Conservation (phyloP, 2,113 vertebrate genomes). For the Actenoides lindsayi region DNA sequence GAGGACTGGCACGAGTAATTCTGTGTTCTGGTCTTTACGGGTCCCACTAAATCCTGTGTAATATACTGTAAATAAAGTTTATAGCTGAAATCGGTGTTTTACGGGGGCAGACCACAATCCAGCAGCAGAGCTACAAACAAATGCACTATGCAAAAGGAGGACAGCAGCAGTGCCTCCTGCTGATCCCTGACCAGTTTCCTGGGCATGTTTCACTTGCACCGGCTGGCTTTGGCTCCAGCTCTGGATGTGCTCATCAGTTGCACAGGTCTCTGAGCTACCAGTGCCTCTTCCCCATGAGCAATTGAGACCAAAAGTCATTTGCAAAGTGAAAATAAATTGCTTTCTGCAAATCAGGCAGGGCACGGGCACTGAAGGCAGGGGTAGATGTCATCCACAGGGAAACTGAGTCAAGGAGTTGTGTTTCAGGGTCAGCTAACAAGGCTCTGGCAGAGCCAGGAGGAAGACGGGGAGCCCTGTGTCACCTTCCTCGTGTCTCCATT, state of each 20-base stretch:
- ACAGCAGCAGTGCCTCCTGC: accelerated
- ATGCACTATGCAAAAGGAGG: neutral
- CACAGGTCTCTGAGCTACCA: neutral
- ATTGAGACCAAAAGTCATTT: neutral
- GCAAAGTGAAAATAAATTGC: neutral
- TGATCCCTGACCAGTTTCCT: accelerated
- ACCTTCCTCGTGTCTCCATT: neutral
- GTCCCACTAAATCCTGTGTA: constrained; percentile 9
- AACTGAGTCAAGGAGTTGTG: neutral
- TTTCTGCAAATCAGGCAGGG: neutral
- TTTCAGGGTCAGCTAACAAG: neutral
- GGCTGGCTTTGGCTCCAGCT: neutral
- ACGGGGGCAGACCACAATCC: neutral
- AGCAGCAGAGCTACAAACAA: neutral
- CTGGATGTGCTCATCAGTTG: neutral
- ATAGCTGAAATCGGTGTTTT: constrained; percentile 19
- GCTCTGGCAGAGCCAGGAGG: neutral
- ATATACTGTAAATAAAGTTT: constrained; percentile 17
- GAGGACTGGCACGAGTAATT: neutral
- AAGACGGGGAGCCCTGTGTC: neutral
- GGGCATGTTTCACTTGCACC: neutral
- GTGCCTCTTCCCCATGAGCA: neutral
- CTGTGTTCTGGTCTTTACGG: neutral
- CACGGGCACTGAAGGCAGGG: neutral
- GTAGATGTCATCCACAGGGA: accelerated